Evolutionary conservation across 1,140 invertebrate species (phyloP).

Genomic region (Drosophila quadrilineata): DNA sequence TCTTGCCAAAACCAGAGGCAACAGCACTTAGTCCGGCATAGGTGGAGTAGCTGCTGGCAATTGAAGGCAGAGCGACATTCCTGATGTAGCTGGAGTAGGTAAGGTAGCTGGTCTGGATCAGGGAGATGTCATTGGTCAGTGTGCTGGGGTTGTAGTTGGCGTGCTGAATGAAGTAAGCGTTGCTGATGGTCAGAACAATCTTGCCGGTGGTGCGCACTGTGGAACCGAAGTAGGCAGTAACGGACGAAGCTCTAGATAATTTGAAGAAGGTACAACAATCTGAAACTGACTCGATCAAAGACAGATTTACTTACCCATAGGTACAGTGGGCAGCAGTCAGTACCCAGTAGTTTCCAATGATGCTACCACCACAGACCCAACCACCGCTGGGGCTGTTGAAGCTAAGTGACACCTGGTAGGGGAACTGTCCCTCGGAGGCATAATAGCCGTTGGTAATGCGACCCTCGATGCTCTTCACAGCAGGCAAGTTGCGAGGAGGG

Average conservation of each 20-base stretch:
- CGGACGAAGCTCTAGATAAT: no score
- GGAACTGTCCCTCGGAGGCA: no score
- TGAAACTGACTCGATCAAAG: background rate
- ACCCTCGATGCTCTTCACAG: no score
- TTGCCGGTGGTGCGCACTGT: no score
- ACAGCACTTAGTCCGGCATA: slow-evolving; percentile 31
- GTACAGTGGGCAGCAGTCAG: slow-evolving; percentile 62
- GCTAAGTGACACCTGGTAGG: no score
- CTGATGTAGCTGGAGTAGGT: slow-evolving; percentile 17
- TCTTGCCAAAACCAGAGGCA: slow-evolving; percentile 62
- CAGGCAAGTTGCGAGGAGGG: no score
- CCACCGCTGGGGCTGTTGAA: no score
- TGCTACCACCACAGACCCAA: slow-evolving; percentile 83
- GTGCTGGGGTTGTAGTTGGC: slow-evolving; percentile 35
- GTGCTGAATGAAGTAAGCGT: no score
- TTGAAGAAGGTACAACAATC: slow-evolving; percentile 1
- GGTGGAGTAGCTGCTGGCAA: slow-evolving; percentile 44
- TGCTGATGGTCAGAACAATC: background rate
- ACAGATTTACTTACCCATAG: slow-evolving; percentile 30
- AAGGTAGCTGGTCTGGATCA: slow-evolving; percentile 50
- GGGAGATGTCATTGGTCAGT: slow-evolving; percentile 58
- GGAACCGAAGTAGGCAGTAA: no score
- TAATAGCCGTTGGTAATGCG: background rate
- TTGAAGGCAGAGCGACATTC: slow-evolving; percentile 26
- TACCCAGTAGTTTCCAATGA: slow-evolving; percentile 80